Evolutionary conservation across 2,797 vertebrate species (phyloP), one percentile per base, ranked within the genome.

Genomic region (Ctenochaetus hawaiiensis): DNA sequence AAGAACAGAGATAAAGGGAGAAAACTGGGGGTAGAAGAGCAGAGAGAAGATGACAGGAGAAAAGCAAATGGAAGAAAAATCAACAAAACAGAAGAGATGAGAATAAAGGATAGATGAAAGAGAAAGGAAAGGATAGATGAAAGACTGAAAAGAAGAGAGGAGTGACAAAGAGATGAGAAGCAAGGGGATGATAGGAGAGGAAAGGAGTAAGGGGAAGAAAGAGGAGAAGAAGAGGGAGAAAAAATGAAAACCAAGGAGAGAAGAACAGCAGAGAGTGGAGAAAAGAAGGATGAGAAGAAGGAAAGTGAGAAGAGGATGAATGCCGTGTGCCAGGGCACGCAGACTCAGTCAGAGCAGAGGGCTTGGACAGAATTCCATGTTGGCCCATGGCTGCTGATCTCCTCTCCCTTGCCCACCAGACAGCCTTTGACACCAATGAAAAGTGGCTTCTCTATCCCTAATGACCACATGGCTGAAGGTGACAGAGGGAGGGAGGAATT

Each of bases 391-490:
- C 82, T 64, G 81, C 84, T 80, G 83, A 90, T 88, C 80, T 88
- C 79, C 72, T 85, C 83, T 87, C 87, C 81, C 69, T 80, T 78
- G 67, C 85, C 90, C 84, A 81, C 81, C 88, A 90, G 78, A 79
- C 91, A 90, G 92, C 88, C 90, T 88, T 75, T 94, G 92, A 94
- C 93, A 93, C 92, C 90, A 87, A 75, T 80, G 56, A 86, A 77
- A 91, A 80, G 85, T 87, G 90, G 86, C 91, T 90, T 89, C 91
- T 85, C 87, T 90, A 73, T 90, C 94, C 90, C 92, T 94, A 94
- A 94, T 94, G 94, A 94, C 93, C 95, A 93, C 92, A 93, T 92
- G 91, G 93, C 86, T 89, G 84, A 84, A 84, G 84, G 83, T 78
- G 81, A 82, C 78, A 76, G 59, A 20, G 72, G 54, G 74, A 14